Evolutionary conservation across 2,797 vertebrate genomes (phyloP).

Genomic region (Acridotheres tristis): DNA sequence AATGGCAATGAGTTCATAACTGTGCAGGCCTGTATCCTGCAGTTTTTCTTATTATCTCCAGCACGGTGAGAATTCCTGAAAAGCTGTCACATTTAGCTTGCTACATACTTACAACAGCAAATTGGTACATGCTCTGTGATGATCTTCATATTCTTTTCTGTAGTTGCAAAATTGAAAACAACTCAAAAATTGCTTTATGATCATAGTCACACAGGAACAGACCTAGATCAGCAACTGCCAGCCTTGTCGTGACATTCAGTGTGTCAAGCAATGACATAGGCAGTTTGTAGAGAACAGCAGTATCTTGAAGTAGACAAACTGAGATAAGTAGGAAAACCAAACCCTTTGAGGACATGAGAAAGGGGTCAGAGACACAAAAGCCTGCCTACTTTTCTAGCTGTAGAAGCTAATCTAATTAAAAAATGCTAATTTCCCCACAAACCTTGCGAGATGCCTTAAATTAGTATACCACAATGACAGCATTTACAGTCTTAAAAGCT

Average conservation of each 20-base stretch:
- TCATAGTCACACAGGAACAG: neutral
- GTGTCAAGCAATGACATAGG: neutral
- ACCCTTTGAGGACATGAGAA: conserved; percentile 3
- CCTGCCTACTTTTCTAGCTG: neutral
- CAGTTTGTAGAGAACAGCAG: neutral
- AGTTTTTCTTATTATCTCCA: neutral
- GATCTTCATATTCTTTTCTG: neutral
- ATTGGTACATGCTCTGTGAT: neutral
- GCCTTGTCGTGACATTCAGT: neutral
- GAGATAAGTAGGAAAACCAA: neutral
- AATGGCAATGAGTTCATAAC: neutral
- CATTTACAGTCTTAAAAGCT: neutral
- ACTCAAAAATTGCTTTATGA: neutral
- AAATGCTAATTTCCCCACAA: conserved; percentile 6
- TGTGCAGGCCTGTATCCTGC: neutral
- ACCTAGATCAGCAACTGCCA: neutral
- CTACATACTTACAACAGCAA: neutral
- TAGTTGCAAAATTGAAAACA: neutral
- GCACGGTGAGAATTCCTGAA: neutral
- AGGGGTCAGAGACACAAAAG: neutral
- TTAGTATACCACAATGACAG: neutral
- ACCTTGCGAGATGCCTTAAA: neutral
- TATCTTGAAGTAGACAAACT: neutral
- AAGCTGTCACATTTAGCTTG: conserved; percentile 15
- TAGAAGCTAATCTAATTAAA: conserved; percentile 8